Evolutionary conservation across 2,888 invertebrate species (phyloP).

Genomic region (Dioctria linearis): DNA sequence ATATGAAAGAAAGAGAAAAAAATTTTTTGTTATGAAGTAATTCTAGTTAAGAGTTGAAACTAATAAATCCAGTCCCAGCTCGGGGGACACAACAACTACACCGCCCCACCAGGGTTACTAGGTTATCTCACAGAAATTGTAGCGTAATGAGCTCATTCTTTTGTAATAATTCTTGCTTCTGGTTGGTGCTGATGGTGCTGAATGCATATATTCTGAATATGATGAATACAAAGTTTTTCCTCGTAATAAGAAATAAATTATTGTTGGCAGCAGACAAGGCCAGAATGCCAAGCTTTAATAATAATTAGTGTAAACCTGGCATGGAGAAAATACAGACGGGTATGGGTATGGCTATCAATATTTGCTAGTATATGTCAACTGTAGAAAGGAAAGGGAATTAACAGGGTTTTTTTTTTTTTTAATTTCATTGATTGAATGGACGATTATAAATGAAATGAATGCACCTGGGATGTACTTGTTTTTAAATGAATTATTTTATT

Average conservation of each 20-base stretch:
- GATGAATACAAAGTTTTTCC: background rate
- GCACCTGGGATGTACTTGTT: slow-evolving; percentile 15
- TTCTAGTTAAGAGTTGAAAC: background rate
- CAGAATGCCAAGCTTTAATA: background rate
- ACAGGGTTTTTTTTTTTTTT: slow-evolving; percentile 12
- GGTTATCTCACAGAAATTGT: slow-evolving; percentile 25
- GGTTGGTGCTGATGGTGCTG: background rate
- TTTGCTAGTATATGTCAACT: background rate
- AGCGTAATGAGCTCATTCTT: slow-evolving; percentile 25
- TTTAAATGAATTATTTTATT: slow-evolving; percentile 33
- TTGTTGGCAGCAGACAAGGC: background rate
- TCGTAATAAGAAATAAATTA: slow-evolving; percentile 10
- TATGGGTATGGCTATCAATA: background rate
- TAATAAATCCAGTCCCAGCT: background rate
- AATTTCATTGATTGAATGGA: background rate
- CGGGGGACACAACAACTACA: background rate
- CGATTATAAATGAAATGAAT: slow-evolving; percentile 6
- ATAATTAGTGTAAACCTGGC: slow-evolving; percentile 28
- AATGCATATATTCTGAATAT: background rate
- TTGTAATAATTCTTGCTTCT: background rate
- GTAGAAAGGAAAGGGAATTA: background rate
- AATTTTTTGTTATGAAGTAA: background rate
- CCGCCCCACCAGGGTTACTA: slow-evolving; percentile 27
- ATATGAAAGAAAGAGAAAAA: background rate
- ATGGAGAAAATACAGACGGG: background rate